A percentile compares a stretch with the other conserved stretches of the same genome.
Conservation (phyloP, 2,888 invertebrate species). For the Acrobasis consociella region DNA sequence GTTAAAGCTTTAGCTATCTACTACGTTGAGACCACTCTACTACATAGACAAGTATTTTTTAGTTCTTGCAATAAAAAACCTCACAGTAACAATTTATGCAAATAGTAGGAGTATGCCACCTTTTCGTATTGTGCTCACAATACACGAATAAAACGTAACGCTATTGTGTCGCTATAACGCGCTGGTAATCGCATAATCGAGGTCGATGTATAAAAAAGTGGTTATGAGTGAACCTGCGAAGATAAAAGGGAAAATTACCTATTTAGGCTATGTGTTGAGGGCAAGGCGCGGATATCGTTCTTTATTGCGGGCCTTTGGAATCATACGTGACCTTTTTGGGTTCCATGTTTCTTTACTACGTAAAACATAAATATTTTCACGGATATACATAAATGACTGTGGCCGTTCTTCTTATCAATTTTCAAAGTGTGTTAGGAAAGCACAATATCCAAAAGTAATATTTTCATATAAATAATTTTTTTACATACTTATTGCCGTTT, state of each 20-base stretch:
- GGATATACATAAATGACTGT: slow-evolving; percentile 4
- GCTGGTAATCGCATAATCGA: slow-evolving; percentile 15
- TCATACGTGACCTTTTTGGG: slow-evolving; percentile 28
- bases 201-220: slow-evolving; percentile 14
- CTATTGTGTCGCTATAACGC: slow-evolving; percentile 12
- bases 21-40: too few relatives aligned
- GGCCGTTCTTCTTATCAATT: slow-evolving; percentile 21
- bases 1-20: too few relatives aligned
- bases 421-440: neutral
- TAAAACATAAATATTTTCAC: slow-evolving; percentile 7
- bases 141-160: slow-evolving; percentile 9
- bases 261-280: slow-evolving; percentile 31
- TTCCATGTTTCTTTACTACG: slow-evolving; percentile 18
- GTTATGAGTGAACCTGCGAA: slow-evolving; percentile 26
- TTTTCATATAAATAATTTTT: too few relatives aligned
- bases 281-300: slow-evolving; percentile 28
- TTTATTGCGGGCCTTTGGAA: slow-evolving; percentile 30
- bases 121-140: slow-evolving; percentile 1
- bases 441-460: too few relatives aligned
- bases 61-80: too few relatives aligned
- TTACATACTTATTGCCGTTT: too few relatives aligned
- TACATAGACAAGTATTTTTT: too few relatives aligned
- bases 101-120: neutral
- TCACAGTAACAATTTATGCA: neutral
- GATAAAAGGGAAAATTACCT: slow-evolving; percentile 30